Evolutionary conservation across 1,140 invertebrate species (phyloP), one percentile per base, ranked within the genome.

Genomic region (Homarus americanus): DNA sequence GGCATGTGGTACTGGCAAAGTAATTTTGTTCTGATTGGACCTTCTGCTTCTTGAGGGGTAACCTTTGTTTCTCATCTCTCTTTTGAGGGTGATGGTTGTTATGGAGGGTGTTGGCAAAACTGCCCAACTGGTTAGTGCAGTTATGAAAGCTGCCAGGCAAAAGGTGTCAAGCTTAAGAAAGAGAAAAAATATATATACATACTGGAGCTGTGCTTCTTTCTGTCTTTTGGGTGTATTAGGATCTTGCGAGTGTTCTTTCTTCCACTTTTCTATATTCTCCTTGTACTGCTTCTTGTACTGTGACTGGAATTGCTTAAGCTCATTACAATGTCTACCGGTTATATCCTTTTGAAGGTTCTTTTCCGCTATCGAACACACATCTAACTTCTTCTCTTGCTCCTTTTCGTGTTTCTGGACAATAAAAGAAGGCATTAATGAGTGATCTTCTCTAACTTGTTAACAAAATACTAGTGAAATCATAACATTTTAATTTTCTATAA

Each of bases 221-320:
- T 98, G 97, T 93, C 98, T 96, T 95, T 98, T 99, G 28, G 98
- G 97, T 92, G 98, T 98, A 44, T 97, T 96, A 94, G 98, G 97
- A 94, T 98, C 97, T 94, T 98, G 97, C 78, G 97, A 97, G 63
- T 99, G 95, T 94, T 98, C 98, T 94, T 97, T 96, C 96, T 98
- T 99, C 96, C 98, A 98, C 93, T 97, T 95, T 94, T 99, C 99
- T 95, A 99, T 99, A 94, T 98, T 99, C 73, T 97, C 97, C 95
- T 99, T 99, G 95, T 99, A 99, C 94, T 99, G 98, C 94, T 97
- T 97, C 95, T 99, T 99, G 94, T 98, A 98, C 93, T 98, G 97
- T 87, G 97, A 95, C 94, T 98, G 97, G 93, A 98, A 98, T 58
- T 96, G 96, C 94, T 98, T 98, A 78, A 97, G 95, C 93, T 99